Conservation (phyloP, 2,888 invertebrate genomes). For the Idaea dimidiata region DNA sequence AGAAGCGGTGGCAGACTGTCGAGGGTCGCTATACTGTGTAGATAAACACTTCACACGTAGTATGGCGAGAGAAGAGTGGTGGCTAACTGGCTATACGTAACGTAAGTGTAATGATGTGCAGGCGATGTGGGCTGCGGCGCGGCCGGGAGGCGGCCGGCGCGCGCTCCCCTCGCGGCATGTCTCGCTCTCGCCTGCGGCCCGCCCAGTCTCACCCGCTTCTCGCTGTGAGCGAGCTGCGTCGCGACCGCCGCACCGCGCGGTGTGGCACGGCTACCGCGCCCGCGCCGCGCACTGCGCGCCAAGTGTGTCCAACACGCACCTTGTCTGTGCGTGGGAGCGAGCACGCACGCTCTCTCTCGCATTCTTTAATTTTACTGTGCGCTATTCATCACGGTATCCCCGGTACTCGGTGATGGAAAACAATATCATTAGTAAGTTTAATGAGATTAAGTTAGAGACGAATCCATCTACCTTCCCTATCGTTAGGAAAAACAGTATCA, state of each 20-base stretch:
- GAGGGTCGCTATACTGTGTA: constrained; percentile 19
- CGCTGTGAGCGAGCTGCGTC: constrained; percentile 42
- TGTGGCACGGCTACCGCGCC: constrained; percentile 36
- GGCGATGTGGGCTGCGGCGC: constrained; percentile 65
- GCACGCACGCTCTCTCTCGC: constrained; percentile 54
- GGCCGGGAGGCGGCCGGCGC: constrained; percentile 50
- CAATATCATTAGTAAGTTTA: constrained; percentile 63
- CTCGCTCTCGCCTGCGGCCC: too few species aligned
- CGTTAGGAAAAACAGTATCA: not conserved
- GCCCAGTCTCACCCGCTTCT: constrained; percentile 75
- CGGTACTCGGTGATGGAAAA: constrained; percentile 38
- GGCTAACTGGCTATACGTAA: constrained; percentile 39
- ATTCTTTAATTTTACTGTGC: constrained; percentile 46
- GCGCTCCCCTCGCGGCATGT: constrained; percentile 52
- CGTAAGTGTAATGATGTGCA: constrained; percentile 65
- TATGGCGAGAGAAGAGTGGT: constrained; percentile 25
- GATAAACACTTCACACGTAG: too few species aligned
- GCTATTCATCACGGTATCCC: constrained; percentile 33
- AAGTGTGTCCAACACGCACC: constrained; percentile 39
- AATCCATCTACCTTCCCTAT: constrained; percentile 32
- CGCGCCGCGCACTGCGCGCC: constrained; percentile 33
- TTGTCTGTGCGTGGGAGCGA: constrained; percentile 42
- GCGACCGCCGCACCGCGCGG: constrained; percentile 39
- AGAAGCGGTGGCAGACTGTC: constrained; percentile 67
- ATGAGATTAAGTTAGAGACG: constrained; percentile 45